Conservation (phyloP, 2,113 vertebrate genomes). For the Actinemys pallida region DNA sequence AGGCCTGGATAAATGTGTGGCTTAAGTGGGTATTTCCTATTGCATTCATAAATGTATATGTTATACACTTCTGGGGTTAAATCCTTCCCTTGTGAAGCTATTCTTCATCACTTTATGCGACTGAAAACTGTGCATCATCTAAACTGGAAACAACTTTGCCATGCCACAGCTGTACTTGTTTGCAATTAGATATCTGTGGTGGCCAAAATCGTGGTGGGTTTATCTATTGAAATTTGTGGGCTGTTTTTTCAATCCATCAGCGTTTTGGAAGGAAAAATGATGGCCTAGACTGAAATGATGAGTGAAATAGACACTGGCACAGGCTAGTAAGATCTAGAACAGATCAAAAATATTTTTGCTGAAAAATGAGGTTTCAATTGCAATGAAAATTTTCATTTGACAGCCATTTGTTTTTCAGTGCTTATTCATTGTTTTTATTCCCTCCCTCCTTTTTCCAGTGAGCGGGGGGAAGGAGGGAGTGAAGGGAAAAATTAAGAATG, state of each 20-base stretch:
- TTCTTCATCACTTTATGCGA: background rate
- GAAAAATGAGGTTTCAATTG: background rate
- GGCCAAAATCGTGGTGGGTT: background rate
- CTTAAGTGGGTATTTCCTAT: background rate
- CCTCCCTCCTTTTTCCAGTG: background rate
- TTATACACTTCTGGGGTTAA: background rate
- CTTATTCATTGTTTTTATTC: background rate
- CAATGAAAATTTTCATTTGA: background rate
- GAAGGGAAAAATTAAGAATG: background rate
- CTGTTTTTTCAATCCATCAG: background rate
- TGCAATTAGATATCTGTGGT: background rate
- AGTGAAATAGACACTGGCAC: background rate
- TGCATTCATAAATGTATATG: background rate
- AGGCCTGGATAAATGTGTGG: background rate
- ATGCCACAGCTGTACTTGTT: background rate
- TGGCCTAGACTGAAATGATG: background rate
- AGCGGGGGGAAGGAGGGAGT: fast-evolving
- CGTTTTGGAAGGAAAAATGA: background rate
- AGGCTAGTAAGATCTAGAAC: background rate
- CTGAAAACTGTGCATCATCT: background rate
- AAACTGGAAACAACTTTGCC: background rate
- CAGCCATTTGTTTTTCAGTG: background rate
- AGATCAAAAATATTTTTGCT: background rate
- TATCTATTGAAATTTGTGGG: background rate
- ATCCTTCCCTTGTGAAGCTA: background rate